These are phyloP conservation scores for Pelecanus crispus DNA, from an alignment of 2,113 vertebrate species.

Conservation along the genomic window DNA sequence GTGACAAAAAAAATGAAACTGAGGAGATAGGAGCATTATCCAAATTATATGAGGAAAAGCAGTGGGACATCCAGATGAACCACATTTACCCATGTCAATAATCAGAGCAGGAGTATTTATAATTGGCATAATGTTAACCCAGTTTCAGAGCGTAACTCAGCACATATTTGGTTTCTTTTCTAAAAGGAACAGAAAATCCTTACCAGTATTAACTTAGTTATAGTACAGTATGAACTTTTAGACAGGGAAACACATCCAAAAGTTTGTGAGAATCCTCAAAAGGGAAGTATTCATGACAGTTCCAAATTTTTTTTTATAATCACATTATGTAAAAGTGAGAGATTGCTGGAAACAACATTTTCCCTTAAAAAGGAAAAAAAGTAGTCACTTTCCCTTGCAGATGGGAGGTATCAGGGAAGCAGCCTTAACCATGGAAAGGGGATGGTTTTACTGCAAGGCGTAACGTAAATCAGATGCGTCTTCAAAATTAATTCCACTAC, in stretches of 20 bases:
- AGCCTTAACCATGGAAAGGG: slow-evolving; percentile 3
- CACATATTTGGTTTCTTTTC: not conserved
- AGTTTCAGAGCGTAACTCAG: not conserved
- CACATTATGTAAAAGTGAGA: not conserved
- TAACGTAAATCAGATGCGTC: slow-evolving; percentile 52
- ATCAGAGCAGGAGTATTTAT: not conserved
- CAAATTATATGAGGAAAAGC: not conserved
- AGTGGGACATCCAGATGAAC: not conserved
- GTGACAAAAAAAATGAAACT: not conserved
- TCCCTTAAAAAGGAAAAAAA: not conserved
- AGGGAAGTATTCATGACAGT: not conserved
- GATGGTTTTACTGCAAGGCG: not conserved
- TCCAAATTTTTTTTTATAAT: not conserved
- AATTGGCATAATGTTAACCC: not conserved
- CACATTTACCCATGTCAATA: not conserved
- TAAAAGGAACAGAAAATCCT: not conserved
- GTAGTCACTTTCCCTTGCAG: slow-evolving; percentile 2
- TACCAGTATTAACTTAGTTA: not conserved
- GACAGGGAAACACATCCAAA: not conserved
- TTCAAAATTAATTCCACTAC: slow-evolving; percentile 31
- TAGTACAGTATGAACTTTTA: not conserved
- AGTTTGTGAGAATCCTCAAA: not conserved
- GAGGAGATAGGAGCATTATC: not conserved
- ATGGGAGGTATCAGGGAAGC: slow-evolving; percentile 6
- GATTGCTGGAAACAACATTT: not conserved